Evolutionary conservation across 2,113 vertebrate genomes (phyloP).

Genomic region (Sceloporus undulatus): DNA sequence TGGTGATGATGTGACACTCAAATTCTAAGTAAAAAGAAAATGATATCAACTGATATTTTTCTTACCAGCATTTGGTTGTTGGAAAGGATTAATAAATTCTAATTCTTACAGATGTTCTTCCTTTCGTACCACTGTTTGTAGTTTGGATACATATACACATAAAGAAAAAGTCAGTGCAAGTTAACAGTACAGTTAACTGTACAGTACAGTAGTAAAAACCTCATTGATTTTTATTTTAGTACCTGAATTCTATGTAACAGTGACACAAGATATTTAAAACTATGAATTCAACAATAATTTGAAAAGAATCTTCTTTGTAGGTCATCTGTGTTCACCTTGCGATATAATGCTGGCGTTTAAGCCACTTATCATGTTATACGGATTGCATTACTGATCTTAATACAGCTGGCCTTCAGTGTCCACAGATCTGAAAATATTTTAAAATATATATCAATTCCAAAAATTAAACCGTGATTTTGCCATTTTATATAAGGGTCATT

Average conservation of each 20-base stretch:
- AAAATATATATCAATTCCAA: no score
- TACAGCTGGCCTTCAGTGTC: no score
- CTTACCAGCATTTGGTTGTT: constrained; percentile 8
- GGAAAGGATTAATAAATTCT: constrained; percentile 37
- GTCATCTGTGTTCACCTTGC: constrained; percentile 41
- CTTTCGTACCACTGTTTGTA: constrained; percentile 42
- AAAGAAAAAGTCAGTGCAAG: constrained; percentile 25
- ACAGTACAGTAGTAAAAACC: constrained; percentile 16
- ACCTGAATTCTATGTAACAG: constrained; percentile 26
- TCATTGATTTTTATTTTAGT: constrained; percentile 56
- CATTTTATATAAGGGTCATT: no score
- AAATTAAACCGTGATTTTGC: no score
- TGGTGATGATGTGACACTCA: background rate
- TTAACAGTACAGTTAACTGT: constrained; percentile 4
- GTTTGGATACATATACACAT: constrained; percentile 27
- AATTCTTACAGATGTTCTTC: constrained; percentile 16
- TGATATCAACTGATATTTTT: background rate
- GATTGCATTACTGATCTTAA: constrained; percentile 39
- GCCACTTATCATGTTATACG: constrained; percentile 23
- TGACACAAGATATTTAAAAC: constrained; percentile 61
- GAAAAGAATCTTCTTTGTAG: constrained; percentile 51
- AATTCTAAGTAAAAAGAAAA: background rate
- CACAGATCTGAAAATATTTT: no score
- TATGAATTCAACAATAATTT: constrained; percentile 51
- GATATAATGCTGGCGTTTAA: constrained; percentile 54